Percentiles rank a stretch among this genome's conserved stretches.
Evolutionary conservation across 2,797 vertebrate species (phyloP).

Genomic region (Galago senegalensis): DNA sequence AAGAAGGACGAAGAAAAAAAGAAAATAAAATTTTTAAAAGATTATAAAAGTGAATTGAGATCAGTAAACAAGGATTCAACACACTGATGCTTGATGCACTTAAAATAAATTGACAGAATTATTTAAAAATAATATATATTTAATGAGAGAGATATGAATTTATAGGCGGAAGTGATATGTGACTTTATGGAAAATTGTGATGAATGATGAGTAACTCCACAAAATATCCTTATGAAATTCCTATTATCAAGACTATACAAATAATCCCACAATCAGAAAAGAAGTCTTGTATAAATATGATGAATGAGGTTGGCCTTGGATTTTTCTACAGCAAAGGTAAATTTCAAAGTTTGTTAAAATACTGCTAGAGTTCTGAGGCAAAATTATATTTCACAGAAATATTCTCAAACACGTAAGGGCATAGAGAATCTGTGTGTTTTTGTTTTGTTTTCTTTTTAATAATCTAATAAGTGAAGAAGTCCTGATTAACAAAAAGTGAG

Average conservation of each 20-base stretch:
- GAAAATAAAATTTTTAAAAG: neutral
- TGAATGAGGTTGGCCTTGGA: neutral
- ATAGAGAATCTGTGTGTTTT: neutral
- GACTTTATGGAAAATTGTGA: neutral
- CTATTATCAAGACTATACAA: neutral
- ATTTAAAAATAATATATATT: neutral
- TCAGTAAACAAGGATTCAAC: neutral
- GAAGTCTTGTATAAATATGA: neutral
- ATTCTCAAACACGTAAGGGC: neutral
- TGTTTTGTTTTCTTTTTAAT: neutral
- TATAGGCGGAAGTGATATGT: neutral
- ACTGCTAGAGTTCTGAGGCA: neutral
- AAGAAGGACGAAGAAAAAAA: neutral
- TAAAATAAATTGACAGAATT: neutral
- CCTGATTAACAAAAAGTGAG: neutral
- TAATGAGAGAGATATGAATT: neutral
- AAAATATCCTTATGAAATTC: neutral
- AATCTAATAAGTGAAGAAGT: neutral
- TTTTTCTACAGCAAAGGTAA: neutral
- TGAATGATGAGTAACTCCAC: neutral
- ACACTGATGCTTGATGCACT: neutral
- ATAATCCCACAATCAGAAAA: neutral
- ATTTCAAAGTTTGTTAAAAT: neutral
- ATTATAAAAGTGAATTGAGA: neutral
- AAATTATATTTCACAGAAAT: neutral